A percentile compares a stretch with the other conserved stretches of the same genome.
phyloP scores from a whole-genome alignment of 2,888 invertebrate genomes.

The Rhodophaea formosa region DNA sequence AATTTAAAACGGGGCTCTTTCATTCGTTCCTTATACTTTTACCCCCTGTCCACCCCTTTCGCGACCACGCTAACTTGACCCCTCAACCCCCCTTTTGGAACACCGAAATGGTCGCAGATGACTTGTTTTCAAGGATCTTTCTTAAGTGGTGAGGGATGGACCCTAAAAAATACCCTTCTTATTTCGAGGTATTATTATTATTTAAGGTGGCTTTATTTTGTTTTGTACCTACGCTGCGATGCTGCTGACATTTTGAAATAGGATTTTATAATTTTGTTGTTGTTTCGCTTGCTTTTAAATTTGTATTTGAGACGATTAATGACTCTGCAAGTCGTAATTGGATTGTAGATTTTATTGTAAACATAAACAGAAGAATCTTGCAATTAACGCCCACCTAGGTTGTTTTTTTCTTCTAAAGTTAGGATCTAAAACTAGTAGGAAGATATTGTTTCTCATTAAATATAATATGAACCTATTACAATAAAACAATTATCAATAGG shows the following conservation, averaged over 20 bases:
- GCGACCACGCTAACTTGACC: slow-evolving; percentile 40
- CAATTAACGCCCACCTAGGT: too few species aligned
- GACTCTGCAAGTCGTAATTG: too few species aligned
- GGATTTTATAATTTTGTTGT: neutral
- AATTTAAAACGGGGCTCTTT: slow-evolving; percentile 66
- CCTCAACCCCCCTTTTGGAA: slow-evolving; percentile 26
- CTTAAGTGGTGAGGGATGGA: slow-evolving; percentile 46
- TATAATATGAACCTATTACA: too few species aligned
- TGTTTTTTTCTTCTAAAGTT: too few species aligned
- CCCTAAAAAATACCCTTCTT: slow-evolving; percentile 64
- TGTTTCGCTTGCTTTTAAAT: neutral
- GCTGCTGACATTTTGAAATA: neutral
- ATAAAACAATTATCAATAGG: too few species aligned
- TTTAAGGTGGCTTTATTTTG: slow-evolving; percentile 17
- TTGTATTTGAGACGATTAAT: neutral
- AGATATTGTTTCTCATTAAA: too few species aligned
- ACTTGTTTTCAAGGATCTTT: slow-evolving; percentile 33
- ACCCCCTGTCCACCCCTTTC: slow-evolving; percentile 38
- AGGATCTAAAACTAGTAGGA: too few species aligned
- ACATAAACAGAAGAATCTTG: too few species aligned
- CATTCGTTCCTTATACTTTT: slow-evolving; percentile 71
- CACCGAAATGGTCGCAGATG: neutral
- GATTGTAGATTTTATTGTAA: too few species aligned
- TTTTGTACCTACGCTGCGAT: slow-evolving; percentile 6
- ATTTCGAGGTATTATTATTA: slow-evolving; percentile 55